Base-by-base conservation (phyloP, 2,888 invertebrate species). In the Stenurella melanura region DNA sequence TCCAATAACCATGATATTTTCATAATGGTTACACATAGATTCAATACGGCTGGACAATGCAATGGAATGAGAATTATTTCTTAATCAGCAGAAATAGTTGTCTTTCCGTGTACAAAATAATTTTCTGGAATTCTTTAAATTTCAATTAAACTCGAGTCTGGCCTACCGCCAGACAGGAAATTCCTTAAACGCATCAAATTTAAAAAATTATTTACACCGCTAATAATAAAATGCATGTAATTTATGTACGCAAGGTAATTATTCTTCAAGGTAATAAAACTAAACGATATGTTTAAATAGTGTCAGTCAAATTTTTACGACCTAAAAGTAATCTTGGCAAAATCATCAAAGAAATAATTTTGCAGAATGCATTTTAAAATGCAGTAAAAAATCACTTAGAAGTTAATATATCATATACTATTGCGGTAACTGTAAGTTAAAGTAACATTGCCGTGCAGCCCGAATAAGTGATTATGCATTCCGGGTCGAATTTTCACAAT, bases 291-390 rank as follows among this genome's bases (percentile, higher is more conserved):
- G 70, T 70, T 60, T 58, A 70, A 70, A 70, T 60, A 50, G 30
- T 60, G 42, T 70, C 21, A 70, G 38, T 19, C 18, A 34, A 38
- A 70, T 70, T 70, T 70, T 70, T 70, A 70, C 70, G 70, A 60
- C 57, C 30, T 34, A 11, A 26, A 58, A 12, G 26, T 70, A 70
- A 42, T 70, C 42, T 70, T 70, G 70, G 70, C 70, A 60, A 42
- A 21, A 42, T 60, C 60, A 60, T 60, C 60, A 60, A 70, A 60
- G 70, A 58, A 19, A 4, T 34, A 11, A 57, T 34, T 30, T 50
- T 56, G 69, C 56, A 34, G 38, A 69, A 50, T 69, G 56, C 69
- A 69, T 69, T 69, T 69, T 69, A 57, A 69, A 69, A 57, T 38
- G 64, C 38, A 69, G 30, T 54, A 54, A 69, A 69, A 69, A 69